Base-by-base conservation (phyloP, 2,888 invertebrate genomes). In the Lasioglossum villosulum region DNA sequence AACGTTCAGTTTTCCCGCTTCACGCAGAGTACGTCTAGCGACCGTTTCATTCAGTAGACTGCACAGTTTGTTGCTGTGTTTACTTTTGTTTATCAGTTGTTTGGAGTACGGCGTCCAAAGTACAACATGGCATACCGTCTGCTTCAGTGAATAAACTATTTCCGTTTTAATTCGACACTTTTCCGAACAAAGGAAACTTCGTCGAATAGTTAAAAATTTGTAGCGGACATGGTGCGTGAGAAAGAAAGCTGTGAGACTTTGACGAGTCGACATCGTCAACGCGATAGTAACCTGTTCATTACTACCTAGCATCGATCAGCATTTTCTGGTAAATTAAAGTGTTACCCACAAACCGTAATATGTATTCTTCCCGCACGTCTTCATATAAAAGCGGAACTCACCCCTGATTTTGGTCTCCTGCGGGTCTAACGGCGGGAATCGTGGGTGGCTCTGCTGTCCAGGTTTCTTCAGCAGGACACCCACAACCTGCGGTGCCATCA, bases 401-500 rank as follows among this genome's bases (percentile, higher is more conserved):
- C 95, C 95, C 91, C 93, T 90, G 78, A 95, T 95, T 89, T 95
- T 95, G 19, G 93, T 95, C 73, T 95, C 95, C 86, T 94, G 94
- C 0, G 93, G 94, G 88, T 94, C 95, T 82, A 94, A 78, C 52
- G 94, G 92, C 56, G 94, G 92, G 37, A 93, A 91, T 74, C 93
- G 92, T 79, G 93, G 92, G 87, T 93, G 92, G 84, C 48, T 91
- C 80, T 92, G 93, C 80, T 94, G 94, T 79, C 94, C 94, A 56
- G 94, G 94, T 90, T 95, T 94, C 90, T 95, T 95, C 85, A 94
- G 90, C 90, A 95, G 89, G 71, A 95, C 94, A 90, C 95, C 95
- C 92, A 95, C 94, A 84, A 95, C 93, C 88, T 95, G 94, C 84
- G 95, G 95, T 85, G 94, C 93, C 92, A 94, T 93, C 94, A 95